phyloP scores from a whole-genome alignment of 2,797 vertebrate species.

The Sebastes flavidus region DNA sequence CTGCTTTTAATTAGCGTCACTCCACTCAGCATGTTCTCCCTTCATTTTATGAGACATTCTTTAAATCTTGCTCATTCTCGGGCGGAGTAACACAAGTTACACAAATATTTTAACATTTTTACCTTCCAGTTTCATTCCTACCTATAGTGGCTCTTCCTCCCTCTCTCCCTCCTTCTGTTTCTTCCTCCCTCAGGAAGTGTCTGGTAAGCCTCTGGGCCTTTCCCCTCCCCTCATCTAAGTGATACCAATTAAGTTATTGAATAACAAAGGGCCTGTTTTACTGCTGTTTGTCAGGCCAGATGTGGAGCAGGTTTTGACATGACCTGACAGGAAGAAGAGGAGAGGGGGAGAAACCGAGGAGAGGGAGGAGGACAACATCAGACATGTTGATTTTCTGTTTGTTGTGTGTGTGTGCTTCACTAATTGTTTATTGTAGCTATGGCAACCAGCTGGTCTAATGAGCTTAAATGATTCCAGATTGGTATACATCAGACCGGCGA shows the following conservation, averaged over 20 bases:
- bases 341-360: background rate
- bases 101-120: background rate
- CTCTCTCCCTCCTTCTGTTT: background rate
- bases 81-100: background rate
- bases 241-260: constrained; percentile 59
- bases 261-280: constrained; percentile 57
- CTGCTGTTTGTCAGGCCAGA: constrained; percentile 51
- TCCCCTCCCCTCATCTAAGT: constrained; percentile 32
- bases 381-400: too few relatives aligned
- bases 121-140: background rate
- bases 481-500: too few relatives aligned
- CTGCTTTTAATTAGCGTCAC: constrained; percentile 17
- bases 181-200: constrained; percentile 34
- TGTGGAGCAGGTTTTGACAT: constrained; percentile 57
- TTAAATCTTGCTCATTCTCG: background rate
- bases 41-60: background rate
- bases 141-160: background rate
- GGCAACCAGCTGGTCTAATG: background rate
- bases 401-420: background rate
- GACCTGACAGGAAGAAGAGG: constrained; percentile 26
- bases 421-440: background rate
- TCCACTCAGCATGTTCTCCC: background rate
- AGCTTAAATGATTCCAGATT: background rate
- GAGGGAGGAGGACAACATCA: background rate
- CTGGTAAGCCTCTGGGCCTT: constrained; percentile 33